Evolutionary conservation across 2,888 invertebrate species (phyloP).

Genomic region (Chorisops tibialis): DNA sequence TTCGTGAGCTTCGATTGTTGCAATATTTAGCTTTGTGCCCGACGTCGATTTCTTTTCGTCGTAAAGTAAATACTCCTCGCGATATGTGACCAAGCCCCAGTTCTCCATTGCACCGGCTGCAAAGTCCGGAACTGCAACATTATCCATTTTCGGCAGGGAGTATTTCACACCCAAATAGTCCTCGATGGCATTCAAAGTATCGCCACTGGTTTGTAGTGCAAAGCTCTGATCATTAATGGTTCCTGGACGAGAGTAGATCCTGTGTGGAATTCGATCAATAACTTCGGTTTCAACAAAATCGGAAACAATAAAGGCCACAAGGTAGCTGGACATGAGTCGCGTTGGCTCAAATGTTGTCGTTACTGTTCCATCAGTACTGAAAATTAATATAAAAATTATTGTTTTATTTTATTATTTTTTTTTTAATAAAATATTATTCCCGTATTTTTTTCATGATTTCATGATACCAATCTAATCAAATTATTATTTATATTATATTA

Average conservation of each 20-base stretch:
- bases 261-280: constrained; percentile 38
- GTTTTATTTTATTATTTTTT: constrained; percentile 6
- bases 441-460: too few species aligned
- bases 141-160: constrained; percentile 77
- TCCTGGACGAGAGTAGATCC: constrained; percentile 45
- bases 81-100: constrained; percentile 78
- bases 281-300: constrained; percentile 49
- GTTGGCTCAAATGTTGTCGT: constrained; percentile 51
- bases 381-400: neutral
- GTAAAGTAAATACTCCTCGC: constrained; percentile 46
- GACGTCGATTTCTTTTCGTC: constrained; percentile 41
- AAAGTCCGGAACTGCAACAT: constrained; percentile 83
- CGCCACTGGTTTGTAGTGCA: constrained; percentile 69
- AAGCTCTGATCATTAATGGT: constrained; percentile 56
- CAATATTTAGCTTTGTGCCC: constrained; percentile 50
- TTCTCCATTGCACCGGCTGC: constrained; percentile 88
- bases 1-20: constrained; percentile 58
- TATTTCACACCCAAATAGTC: constrained; percentile 71
- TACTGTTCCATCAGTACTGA: neutral
- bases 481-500: too few species aligned
- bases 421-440: too few species aligned
- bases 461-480: too few species aligned
- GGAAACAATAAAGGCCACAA: constrained; percentile 76
- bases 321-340: constrained; percentile 70
- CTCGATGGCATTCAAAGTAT: constrained; percentile 65